Base-by-base conservation (phyloP, 2,113 vertebrate genomes). In the Chroicocephalus ridibundus region DNA sequence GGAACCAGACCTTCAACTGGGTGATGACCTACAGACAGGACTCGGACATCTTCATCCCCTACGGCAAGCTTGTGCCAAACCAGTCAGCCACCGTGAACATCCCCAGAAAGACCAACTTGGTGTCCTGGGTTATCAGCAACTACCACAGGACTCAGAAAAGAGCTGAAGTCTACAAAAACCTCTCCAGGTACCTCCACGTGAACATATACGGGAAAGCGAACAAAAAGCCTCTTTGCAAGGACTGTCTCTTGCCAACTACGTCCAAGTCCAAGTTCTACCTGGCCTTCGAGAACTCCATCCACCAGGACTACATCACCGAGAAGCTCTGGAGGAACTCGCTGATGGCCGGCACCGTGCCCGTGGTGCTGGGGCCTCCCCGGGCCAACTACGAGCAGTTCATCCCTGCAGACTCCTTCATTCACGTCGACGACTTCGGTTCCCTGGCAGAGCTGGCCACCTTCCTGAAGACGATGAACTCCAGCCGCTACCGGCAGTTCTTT, bases 271-370 rank as follows among this genome's bases (percentile, higher is more conserved):
- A 97, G 96, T 99, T 99, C 96, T 99, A 99, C 82, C 97, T 99
- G 72, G 98, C 99, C n/a, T 99, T 99, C 0, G 99, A 99, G 96
- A 99, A 99, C 96, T 98, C 99, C 1, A 42, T 98, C 52, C 95
- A 98, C 94, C 98, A 71, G 15, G 99, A 99, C 96, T 99, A 99
- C 66, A 99, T 99, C 96, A 99, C 99, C 0, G 99, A 99, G 95
- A 99, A 99, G 96, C 97, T 99, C 44, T 99, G 99, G 99, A 95
- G 96, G 54, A 99, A 99, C 1, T 96, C 99, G 0, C 98, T 99
- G 92, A 62, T 94, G 38, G 98, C 98, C 0, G 98, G 99, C 5
- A 69, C 98, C 0, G 98, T 99, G 49, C 99, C 99, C 0, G 97
- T 99, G 16, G 99, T 99, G 44, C 91, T 99, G 55, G 99, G 99